Evolutionary conservation across 2,797 vertebrate genomes (phyloP), one percentile per base, ranked within the genome.

Genomic region (Sternotherus odoratus): DNA sequence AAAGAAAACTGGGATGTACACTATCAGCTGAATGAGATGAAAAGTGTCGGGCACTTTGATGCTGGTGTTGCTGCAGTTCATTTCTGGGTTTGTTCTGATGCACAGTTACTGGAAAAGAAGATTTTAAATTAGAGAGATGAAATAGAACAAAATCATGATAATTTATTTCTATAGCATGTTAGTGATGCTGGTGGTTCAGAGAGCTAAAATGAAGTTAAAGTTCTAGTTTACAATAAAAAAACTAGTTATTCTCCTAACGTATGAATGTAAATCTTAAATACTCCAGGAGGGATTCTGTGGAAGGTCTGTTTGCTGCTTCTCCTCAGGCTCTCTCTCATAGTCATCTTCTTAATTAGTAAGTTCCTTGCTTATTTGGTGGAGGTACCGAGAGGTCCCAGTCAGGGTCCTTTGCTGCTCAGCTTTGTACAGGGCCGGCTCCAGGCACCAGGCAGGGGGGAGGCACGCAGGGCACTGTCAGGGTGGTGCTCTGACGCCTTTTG

Each of bases 1-100:
- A 21, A 81, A 26, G 63, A 98, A 95, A 90, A 97, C 13, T 5
- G 66, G 3, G 11, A 36, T 24, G 63, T 95, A 97, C 90, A 66
- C 1, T 4, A 63, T 79, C 0, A 63, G 96, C 97, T 16, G 98
- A 97, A n/a, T 77, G 30, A 83, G 7, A 23, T 15, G 3, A 51
- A 21, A 49, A 23, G 21, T 46, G 77, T 49, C 43, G 78, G 11
- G 4, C 17, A 28, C 12, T 79, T 77, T 10, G 74, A 43, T 49
- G 48, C 39, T 26, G 63, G 39, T 36, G 11, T 1, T 15, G 7
- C 12, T 56, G 75, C 88, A 91, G 53, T 81, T 66, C 11, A 17
- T 13, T 26, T 56, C 33, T n/a, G 46, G 8, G 36, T 24, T 15
- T 56, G 51, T 21, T 21, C 33, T n/a, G 33, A n/a, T 66, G 33